phyloP scores from a whole-genome alignment of 2,888 invertebrate species.

The Dryocosmus kuriphilus region DNA sequence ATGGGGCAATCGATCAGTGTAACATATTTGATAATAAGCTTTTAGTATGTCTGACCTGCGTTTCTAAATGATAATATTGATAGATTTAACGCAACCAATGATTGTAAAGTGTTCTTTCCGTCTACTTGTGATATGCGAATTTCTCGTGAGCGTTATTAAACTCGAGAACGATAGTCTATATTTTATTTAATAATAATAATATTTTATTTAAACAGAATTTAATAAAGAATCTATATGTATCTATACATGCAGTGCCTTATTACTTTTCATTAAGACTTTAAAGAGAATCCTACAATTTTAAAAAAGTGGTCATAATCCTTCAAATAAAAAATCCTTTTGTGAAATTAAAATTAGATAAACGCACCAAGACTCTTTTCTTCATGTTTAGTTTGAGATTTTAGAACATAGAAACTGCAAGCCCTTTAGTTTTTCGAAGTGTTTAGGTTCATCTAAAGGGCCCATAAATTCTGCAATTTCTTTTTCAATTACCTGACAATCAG shows the following conservation, averaged over 20 bases:
- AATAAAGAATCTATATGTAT: conserved; percentile 18
- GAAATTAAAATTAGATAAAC: too few relatives aligned
- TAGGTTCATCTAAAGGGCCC: too few relatives aligned
- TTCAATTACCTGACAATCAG: too few relatives aligned
- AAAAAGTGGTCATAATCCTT: background rate
- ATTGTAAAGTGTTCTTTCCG: background rate
- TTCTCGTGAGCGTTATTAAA: background rate
- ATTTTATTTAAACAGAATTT: conserved; percentile 15
- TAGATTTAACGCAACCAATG: background rate
- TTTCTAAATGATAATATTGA: background rate
- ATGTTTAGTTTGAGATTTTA: too few relatives aligned
- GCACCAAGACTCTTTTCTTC: too few relatives aligned
- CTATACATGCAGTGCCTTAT: background rate
- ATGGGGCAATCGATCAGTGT: background rate
- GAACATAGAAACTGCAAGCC: too few relatives aligned
- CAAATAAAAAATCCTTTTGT: background rate
- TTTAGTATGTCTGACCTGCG: background rate
- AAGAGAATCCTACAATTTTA: background rate
- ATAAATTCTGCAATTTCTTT: too few relatives aligned
- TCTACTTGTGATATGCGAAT: conserved; percentile 7
- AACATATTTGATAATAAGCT: background rate
- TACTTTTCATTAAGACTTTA: background rate
- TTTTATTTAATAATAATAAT: conserved; percentile 14
- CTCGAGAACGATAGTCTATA: background rate
- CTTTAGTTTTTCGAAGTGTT: too few relatives aligned